phyloP scores from a whole-genome alignment of 2,797 vertebrate genomes.

The Percopsis omiscomaycus region DNA sequence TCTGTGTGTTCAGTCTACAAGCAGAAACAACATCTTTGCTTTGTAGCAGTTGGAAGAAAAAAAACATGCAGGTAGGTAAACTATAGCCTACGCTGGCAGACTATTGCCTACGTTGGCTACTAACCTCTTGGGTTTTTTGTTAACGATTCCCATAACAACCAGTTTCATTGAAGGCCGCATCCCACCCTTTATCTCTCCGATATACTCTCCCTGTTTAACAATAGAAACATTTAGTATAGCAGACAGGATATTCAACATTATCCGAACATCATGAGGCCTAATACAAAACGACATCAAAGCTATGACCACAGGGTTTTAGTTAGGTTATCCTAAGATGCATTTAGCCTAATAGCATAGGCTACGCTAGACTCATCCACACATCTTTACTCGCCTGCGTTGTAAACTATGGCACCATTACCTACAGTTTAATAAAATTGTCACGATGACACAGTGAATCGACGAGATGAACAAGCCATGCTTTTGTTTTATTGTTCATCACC shows the following conservation, averaged over 20 bases:
- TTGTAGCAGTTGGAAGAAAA: not conserved
- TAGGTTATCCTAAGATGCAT: not conserved
- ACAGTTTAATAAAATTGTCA: conserved; percentile 15
- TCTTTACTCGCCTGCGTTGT: conserved; percentile 9
- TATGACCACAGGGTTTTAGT: not conserved
- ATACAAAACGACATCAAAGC: not conserved
- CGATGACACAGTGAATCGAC: conserved; percentile 33
- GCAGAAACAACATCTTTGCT: not conserved
- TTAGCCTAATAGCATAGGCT: not conserved
- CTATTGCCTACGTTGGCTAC: conserved; percentile 26
- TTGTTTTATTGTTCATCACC: conserved; percentile 4
- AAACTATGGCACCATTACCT: conserved; percentile 34
- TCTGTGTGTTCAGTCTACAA: too few relatives aligned
- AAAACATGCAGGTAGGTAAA: not conserved
- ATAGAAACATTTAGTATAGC: conserved; percentile 32
- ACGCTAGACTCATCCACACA: conserved; percentile 6
- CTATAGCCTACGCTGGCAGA: not conserved
- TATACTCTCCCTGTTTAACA: conserved; percentile 82
- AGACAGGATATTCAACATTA: conserved; percentile 1
- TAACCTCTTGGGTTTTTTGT: conserved; percentile 85
- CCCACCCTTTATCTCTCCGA: conserved; percentile 88
- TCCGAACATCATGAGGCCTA: conserved; percentile 20
- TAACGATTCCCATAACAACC: conserved; percentile 85
- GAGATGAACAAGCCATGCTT: conserved; percentile 38
- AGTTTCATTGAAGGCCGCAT: conserved; percentile 90